Percentiles rank a stretch among this genome's conserved stretches.
These are phyloP conservation scores for Pyrgus malvae DNA, from an alignment of 2,888 invertebrate genomes.

Conservation along the genomic window DNA sequence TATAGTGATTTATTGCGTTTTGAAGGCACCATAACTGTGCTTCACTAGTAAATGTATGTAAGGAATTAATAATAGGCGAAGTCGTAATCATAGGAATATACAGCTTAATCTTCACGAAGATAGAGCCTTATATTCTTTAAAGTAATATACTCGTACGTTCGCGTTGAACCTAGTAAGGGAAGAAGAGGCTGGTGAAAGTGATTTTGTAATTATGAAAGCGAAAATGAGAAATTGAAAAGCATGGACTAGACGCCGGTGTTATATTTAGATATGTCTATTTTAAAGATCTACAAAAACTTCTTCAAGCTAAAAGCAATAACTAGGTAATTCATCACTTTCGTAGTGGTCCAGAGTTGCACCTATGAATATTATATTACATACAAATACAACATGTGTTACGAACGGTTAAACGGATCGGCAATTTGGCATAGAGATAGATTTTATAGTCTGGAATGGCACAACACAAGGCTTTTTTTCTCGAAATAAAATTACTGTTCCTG, in stretches of 20 bases:
- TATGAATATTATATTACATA: too few relatives aligned
- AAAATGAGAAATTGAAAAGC: not conserved
- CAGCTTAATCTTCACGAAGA: too few relatives aligned
- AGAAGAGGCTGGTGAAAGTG: not conserved
- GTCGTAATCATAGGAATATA: not conserved
- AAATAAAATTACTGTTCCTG: too few relatives aligned
- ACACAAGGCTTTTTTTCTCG: too few relatives aligned
- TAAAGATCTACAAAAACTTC: too few relatives aligned
- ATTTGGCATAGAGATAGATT: too few relatives aligned
- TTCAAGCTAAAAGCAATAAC: too few relatives aligned
- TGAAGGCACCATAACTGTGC: not conserved
- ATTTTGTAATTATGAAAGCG: not conserved
- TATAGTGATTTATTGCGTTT: slow-evolving; percentile 5
- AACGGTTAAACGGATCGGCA: too few relatives aligned
- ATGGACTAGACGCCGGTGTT: not conserved
- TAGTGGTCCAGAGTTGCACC: too few relatives aligned
- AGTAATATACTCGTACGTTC: not conserved
- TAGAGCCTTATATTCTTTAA: not conserved
- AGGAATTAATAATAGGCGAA: not conserved
- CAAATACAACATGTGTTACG: too few relatives aligned
- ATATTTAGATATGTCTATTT: not conserved
- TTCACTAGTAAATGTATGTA: not conserved
- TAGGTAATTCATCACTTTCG: too few relatives aligned
- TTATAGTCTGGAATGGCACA: too few relatives aligned
- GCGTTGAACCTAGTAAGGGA: not conserved